Percentiles rank a stretch among this genome's conserved stretches.
These are phyloP conservation scores for Schizaphis graminum DNA, from an alignment of 2,888 invertebrate genomes.

Conservation along the genomic window DNA sequence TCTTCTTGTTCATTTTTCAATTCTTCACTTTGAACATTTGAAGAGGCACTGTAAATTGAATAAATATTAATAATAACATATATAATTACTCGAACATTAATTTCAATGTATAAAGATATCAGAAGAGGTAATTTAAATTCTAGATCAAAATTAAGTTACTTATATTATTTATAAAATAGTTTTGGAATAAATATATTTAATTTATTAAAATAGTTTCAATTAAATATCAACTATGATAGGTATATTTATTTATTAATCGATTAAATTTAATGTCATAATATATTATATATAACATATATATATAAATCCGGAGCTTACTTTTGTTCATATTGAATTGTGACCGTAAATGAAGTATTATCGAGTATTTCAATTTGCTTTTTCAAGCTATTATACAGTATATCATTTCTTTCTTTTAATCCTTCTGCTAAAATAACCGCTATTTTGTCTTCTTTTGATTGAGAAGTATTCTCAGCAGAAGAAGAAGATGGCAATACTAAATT, in stretches of 20 bases:
- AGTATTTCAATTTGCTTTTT: constrained; percentile 27
- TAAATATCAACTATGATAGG: neutral
- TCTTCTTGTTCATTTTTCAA: neutral
- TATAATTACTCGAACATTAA: neutral
- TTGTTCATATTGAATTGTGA: neutral
- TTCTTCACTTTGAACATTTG: neutral
- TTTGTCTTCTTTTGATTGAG: neutral
- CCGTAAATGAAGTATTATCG: neutral
- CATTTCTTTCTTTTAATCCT: constrained; percentile 15
- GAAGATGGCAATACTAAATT: neutral
- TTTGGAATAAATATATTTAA: neutral
- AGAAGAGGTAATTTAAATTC: neutral
- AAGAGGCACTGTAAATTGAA: neutral
- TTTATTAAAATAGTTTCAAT: neutral
- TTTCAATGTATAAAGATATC: neutral
- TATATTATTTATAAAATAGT: neutral
- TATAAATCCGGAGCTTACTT: constrained; percentile 1
- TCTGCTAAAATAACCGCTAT: neutral
- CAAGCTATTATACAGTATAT: neutral
- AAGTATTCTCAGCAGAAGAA: neutral
- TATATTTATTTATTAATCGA: neutral
- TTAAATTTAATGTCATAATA: neutral
- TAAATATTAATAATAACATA: neutral
- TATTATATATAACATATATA: neutral
- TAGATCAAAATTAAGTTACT: neutral